Percentiles rank a stretch among this genome's conserved stretches.
phyloP scores from a whole-genome alignment of 2,888 invertebrate species.

The Malthinus seriepunctatus region DNA sequence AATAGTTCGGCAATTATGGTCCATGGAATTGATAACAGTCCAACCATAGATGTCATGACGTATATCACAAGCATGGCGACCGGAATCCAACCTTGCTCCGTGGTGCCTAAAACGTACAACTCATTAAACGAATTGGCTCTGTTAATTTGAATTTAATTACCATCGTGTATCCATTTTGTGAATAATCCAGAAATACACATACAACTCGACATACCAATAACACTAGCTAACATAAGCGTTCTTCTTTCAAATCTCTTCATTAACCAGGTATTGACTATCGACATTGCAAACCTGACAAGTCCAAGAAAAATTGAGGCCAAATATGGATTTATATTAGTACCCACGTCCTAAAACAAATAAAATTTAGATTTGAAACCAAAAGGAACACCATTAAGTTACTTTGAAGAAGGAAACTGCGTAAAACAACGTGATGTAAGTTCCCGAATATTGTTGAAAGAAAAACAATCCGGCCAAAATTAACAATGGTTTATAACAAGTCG shows the following conservation, averaged over 20 bases:
- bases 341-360: constrained; percentile 55
- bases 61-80: constrained; percentile 58
- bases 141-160: constrained; percentile 33
- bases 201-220: constrained; percentile 59
- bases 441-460: constrained; percentile 62
- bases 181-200: constrained; percentile 61
- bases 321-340: constrained; percentile 57
- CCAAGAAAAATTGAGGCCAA: constrained; percentile 61
- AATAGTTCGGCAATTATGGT: constrained; percentile 65
- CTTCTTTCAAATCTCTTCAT: constrained; percentile 58
- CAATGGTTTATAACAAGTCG: constrained; percentile 64
- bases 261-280: constrained; percentile 60
- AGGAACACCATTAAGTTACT: too few species aligned
- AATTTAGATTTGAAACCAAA: too few species aligned
- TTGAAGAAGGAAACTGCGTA: constrained; percentile 62
- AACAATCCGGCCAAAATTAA: constrained; percentile 59
- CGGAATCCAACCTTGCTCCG: constrained; percentile 52
- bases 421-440: constrained; percentile 63
- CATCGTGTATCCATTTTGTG: constrained; percentile 50
- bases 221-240: constrained; percentile 57
- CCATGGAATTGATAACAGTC: constrained; percentile 63
- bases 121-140: background rate
- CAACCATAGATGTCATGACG: constrained; percentile 63
- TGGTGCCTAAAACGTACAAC: constrained; percentile 35
- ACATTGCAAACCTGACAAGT: constrained; percentile 59